Conservation (phyloP, 2,797 vertebrate genomes). For the Naso thynnoides region DNA sequence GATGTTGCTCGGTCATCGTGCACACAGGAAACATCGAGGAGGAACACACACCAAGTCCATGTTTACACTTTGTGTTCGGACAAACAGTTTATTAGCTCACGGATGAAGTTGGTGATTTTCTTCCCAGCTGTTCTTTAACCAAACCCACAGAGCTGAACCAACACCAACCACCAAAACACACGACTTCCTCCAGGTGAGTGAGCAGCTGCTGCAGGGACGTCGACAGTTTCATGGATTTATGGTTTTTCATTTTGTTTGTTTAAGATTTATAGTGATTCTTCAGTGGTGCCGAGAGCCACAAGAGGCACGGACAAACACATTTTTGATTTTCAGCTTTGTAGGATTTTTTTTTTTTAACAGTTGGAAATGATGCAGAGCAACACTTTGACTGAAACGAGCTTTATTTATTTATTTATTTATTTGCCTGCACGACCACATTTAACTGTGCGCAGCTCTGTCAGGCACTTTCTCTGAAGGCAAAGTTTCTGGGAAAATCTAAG, state of each 20-base stretch:
- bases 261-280: no score
- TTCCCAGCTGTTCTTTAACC: neutral
- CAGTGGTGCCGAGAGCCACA: no score
- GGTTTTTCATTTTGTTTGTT: no score
- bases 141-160: neutral
- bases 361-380: neutral
- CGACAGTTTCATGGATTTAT: no score
- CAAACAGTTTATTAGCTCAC: neutral
- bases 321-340: neutral
- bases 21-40: no score
- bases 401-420: neutral
- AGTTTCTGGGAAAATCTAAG: neutral
- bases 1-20: no score
- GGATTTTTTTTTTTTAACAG: neutral
- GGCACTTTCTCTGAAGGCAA: conserved; percentile 48
- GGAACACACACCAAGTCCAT: neutral
- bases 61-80: neutral
- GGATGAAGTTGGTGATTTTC: neutral
- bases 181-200: no score
- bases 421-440: neutral
- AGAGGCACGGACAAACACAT: no score
- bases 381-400: neutral
- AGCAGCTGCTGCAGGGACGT: no score
- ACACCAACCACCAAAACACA: neutral
- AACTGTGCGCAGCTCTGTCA: conserved; percentile 14